phyloP scores from a whole-genome alignment of 2,113 vertebrate species.

The Arizona elegans region DNA sequence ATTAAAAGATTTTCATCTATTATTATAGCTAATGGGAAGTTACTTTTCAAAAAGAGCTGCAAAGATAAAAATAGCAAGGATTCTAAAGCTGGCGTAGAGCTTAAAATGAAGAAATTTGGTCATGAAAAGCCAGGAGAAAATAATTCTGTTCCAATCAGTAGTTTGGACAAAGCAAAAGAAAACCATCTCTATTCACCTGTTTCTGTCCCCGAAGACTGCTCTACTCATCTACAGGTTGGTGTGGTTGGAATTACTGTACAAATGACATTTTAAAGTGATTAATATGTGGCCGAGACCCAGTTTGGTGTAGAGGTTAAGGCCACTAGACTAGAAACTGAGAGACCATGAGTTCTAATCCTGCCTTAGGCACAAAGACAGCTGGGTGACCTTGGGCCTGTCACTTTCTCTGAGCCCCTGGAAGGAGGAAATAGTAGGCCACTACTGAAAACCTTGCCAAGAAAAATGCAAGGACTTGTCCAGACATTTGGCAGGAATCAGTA shows the following conservation, averaged over 20 bases:
- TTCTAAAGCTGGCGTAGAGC: conserved; percentile 19
- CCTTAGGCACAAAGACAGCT: not conserved
- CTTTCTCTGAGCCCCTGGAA: not conserved
- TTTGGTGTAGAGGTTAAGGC: not conserved
- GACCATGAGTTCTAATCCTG: not conserved
- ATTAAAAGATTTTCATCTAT: conserved; percentile 88
- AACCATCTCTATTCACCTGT: conserved; percentile 8
- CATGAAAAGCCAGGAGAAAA: conserved; percentile 39
- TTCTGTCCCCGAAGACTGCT: conserved; percentile 60
- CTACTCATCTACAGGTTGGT: conserved; percentile 78
- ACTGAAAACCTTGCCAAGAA: not conserved
- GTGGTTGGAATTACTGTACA: not conserved
- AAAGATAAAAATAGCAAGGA: conserved; percentile 57
- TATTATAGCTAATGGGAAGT: conserved; percentile 86
- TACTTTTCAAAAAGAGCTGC: conserved; percentile 79
- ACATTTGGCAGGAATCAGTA: not conserved
- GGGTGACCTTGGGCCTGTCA: not conserved
- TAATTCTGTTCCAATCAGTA: conserved; percentile 28
- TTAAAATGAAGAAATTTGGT: conserved; percentile 32
- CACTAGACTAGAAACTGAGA: not conserved
- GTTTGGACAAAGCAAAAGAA: conserved; percentile 12
- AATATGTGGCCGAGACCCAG: not conserved
- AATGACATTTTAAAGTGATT: not conserved
- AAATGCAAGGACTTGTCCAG: not conserved
- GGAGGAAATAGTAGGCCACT: not conserved